These are phyloP conservation scores for Anser brachyrhynchus DNA, from an alignment of 2,113 vertebrate genomes.

Conservation along the genomic window DNA sequence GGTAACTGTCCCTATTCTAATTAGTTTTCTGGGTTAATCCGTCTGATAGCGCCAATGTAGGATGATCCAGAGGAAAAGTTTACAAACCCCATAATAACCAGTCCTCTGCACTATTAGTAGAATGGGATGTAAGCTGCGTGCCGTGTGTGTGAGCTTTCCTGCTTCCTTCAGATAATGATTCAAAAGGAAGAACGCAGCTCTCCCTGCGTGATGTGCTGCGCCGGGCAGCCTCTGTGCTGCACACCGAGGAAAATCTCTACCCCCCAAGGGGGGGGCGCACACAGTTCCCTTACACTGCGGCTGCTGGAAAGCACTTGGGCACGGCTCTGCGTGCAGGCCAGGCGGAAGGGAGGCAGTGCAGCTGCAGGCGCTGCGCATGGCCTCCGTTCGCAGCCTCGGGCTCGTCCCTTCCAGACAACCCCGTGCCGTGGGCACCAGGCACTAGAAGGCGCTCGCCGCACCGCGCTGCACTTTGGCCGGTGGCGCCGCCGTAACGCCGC, in stretches of 20 bases:
- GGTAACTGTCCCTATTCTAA: background rate
- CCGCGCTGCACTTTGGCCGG: accelerated
- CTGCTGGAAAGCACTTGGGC: background rate
- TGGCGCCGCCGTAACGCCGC: background rate
- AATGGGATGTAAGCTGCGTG: accelerated
- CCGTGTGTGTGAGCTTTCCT: accelerated
- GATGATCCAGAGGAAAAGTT: background rate
- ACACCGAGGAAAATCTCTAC: accelerated
- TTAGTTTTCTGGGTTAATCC: background rate
- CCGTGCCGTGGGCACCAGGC: accelerated
- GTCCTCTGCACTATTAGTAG: accelerated
- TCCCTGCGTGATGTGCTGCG: accelerated
- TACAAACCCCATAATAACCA: accelerated
- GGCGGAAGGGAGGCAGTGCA: background rate
- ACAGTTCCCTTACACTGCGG: accelerated
- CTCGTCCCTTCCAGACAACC: accelerated
- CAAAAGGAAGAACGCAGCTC: accelerated
- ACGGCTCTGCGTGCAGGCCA: background rate
- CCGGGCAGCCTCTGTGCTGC: background rate
- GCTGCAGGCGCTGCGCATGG: accelerated
- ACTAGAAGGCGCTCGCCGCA: background rate
- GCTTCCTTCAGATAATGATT: background rate
- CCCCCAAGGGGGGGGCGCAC: background rate
- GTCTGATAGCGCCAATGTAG: accelerated
- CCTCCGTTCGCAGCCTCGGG: accelerated